Conservation (phyloP, 2,113 vertebrate species). For the Nettapus auritus region DNA sequence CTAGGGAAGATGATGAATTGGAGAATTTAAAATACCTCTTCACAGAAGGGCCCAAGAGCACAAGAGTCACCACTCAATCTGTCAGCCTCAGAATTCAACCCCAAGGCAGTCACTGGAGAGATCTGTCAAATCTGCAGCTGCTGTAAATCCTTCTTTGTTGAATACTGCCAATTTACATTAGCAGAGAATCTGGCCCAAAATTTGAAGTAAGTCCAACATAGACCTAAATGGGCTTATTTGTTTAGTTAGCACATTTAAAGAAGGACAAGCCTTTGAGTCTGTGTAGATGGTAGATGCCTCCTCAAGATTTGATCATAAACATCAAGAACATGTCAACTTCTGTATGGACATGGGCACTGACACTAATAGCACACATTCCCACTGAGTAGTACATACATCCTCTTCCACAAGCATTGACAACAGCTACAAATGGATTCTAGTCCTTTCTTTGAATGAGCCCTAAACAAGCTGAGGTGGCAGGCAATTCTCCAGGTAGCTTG, state of each 20-base stretch:
- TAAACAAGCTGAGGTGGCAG: neutral
- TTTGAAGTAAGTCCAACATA: neutral
- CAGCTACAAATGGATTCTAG: neutral
- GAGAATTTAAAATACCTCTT: conserved; percentile 33
- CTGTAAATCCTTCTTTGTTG: neutral
- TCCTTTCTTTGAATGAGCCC: neutral
- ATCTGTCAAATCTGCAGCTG: neutral
- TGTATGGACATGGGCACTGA: neutral
- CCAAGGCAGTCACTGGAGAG: neutral
- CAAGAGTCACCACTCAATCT: neutral
- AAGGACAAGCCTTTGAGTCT: neutral
- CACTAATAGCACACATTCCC: neutral
- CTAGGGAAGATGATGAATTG: neutral
- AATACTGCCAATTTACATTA: neutral
- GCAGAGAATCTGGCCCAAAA: neutral
- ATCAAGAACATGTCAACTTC: neutral
- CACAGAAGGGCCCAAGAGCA: neutral
- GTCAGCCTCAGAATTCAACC: neutral
- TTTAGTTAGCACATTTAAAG: neutral
- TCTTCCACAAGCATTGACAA: neutral
- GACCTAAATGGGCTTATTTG: neutral
- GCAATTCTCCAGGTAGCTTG: neutral
- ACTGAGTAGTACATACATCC: fast-evolving
- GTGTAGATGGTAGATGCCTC: neutral
- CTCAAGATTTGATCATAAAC: neutral